Evolutionary conservation across 2,888 invertebrate species (phyloP).

Genomic region (Pimpla rufipes): DNA sequence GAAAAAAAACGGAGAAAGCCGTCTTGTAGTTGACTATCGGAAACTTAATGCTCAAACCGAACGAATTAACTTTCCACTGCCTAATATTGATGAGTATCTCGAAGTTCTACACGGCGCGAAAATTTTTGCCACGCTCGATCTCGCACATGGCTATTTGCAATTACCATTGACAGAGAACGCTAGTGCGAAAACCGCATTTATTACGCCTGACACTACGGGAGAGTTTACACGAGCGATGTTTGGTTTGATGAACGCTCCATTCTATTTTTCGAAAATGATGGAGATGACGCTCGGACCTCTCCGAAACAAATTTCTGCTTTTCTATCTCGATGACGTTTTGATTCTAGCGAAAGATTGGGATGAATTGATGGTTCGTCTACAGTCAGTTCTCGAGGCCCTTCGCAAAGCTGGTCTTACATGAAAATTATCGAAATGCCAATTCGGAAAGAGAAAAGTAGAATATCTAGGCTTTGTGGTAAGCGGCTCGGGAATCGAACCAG

Average conservation of each 20-base stretch:
- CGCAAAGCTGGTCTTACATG: slow-evolving; percentile 53
- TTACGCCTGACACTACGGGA: slow-evolving; percentile 81
- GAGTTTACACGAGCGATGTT: slow-evolving; percentile 82
- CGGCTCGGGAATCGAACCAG: slow-evolving; percentile 61
- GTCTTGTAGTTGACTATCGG: slow-evolving; percentile 60
- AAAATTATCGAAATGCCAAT: slow-evolving; percentile 66
- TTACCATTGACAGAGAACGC: slow-evolving; percentile 77
- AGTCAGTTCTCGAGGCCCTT: slow-evolving; percentile 39
- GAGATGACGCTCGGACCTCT: slow-evolving; percentile 70
- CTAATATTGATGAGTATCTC: slow-evolving; percentile 57
- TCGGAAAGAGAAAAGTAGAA: slow-evolving; percentile 48
- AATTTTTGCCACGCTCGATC: slow-evolving; percentile 72
- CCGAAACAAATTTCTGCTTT: slow-evolving; percentile 46
- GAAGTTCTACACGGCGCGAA: neutral
- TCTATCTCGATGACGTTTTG: slow-evolving; percentile 72
- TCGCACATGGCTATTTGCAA: slow-evolving; percentile 78
- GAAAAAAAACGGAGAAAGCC: slow-evolving; percentile 44
- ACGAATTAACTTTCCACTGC: slow-evolving; percentile 67
- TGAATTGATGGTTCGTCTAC: slow-evolving; percentile 62
- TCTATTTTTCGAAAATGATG: slow-evolving; percentile 80
- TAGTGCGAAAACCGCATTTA: slow-evolving; percentile 79
- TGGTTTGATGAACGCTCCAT: slow-evolving; percentile 81
- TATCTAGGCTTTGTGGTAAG: slow-evolving; percentile 68
- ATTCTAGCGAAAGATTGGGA: slow-evolving; percentile 66
- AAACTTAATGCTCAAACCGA: slow-evolving; percentile 49